Evolutionary conservation across 2,888 invertebrate species (phyloP), one percentile per base, ranked within the genome.

Genomic region (Microplitis deprimator): DNA sequence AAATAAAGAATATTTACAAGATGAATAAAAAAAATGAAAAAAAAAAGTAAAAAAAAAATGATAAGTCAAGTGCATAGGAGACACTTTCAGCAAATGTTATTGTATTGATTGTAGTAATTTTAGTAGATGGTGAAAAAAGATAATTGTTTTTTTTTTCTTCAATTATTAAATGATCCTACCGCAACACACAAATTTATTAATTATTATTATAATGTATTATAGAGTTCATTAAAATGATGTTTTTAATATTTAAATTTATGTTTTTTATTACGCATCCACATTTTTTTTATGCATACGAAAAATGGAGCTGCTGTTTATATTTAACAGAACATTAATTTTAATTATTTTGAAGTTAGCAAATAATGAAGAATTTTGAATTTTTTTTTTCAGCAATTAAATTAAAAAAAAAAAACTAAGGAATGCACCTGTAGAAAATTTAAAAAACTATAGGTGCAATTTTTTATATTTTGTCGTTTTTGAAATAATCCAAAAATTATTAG

Each of bases 1-100:
- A 89, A 86, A 86, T 87, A 87, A 89, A 89, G 89, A 89, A 89
- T 90, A 90, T 90, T 90, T 90, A 90, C 89, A 90, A 89, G 88
- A 89, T 13, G 50, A 50, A 50, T 50, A 50, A 50, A 50, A 13
- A 50, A 50, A 50, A 50, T 13, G 3, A 1, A 20, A 20, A 20
- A 20, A 50, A 50, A 50, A 50, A 50, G 13, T 50, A 13, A 50
- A 50, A 50, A 50, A 50, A 29, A 29, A 29, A 20, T 20, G 29
- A 4, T 4, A 50, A 82, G 84, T 87, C 84, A 81, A 50, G 82
- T 85, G 84, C 80, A 82, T 86, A 82, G 84, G 83, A 84, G 50
- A 13, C 76, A 75, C 67, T 13, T 71, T 61, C 71, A 71, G 59
- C 59, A 71, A 38, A 17, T 67, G 70, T 75, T 61, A 73, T 76